A percentile compares a stretch with the other conserved stretches of the same genome.
Evolutionary conservation across 2,113 vertebrate genomes (phyloP).

Genomic region (Polypterus senegalus): DNA sequence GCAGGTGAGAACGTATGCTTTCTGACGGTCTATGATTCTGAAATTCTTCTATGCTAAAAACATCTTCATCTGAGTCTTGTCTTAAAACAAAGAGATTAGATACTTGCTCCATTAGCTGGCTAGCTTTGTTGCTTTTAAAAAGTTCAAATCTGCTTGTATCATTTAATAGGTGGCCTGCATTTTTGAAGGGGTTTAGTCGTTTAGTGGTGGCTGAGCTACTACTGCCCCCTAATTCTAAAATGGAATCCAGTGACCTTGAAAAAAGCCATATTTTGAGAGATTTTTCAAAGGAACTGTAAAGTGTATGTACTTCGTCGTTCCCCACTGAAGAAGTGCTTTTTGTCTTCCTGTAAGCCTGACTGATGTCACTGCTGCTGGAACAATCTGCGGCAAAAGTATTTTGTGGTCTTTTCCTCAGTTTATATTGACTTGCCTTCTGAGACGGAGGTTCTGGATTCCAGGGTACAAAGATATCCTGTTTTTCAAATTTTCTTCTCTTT

Average conservation of each 20-base stretch:
- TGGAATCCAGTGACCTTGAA: constrained; percentile 56
- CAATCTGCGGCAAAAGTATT: constrained; percentile 15
- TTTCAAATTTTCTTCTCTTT: constrained; percentile 60
- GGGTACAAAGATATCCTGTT: constrained; percentile 62
- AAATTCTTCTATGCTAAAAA: constrained; percentile 43
- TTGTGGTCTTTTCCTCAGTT: too few species aligned
- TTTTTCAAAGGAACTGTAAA: constrained; percentile 24
- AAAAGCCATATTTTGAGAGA: constrained; percentile 51
- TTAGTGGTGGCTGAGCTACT: constrained; percentile 35
- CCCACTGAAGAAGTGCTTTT: constrained; percentile 41
- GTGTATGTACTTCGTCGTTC: constrained; percentile 34
- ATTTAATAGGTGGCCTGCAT: constrained; percentile 24
- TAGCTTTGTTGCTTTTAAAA: constrained; percentile 14
- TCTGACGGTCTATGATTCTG: constrained; percentile 22
- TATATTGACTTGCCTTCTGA: constrained; percentile 2
- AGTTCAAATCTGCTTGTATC: constrained; percentile 23
- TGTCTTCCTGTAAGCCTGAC: constrained; percentile 47
- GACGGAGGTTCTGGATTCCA: constrained; percentile 50
- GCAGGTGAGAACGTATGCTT: too few species aligned
- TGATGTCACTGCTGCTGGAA: constrained; percentile 25
- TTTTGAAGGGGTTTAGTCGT: constrained; percentile 37
- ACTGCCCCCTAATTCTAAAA: constrained; percentile 42
- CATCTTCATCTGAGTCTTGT: constrained; percentile 48
- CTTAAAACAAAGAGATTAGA: constrained; percentile 47
- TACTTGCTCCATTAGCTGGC: constrained; percentile 36